These are phyloP conservation scores for Calyptomena viridis DNA, from an alignment of 2,113 vertebrate genomes.

Conservation along the genomic window DNA sequence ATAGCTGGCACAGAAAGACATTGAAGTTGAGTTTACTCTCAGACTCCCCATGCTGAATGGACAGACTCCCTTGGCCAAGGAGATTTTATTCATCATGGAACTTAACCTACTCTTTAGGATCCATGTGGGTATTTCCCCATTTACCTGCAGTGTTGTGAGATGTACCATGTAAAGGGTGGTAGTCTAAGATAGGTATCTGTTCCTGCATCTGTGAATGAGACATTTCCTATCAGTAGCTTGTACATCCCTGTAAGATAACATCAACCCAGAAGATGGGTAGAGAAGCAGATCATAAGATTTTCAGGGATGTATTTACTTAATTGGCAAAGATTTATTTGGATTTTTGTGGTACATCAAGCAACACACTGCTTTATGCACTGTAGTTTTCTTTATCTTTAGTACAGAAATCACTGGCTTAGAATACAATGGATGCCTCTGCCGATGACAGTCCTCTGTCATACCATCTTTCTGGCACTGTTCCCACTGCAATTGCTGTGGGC, in stretches of 20 bases:
- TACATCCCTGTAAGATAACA: accelerated
- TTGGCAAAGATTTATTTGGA: neutral
- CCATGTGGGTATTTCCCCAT: neutral
- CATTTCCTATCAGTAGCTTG: neutral
- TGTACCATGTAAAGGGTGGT: neutral
- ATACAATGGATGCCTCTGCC: neutral
- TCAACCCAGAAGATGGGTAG: neutral
- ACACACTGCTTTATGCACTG: neutral
- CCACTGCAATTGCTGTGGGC: neutral
- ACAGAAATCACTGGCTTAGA: neutral
- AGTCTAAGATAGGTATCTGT: neutral
- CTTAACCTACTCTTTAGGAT: neutral
- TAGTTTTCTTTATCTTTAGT: neutral
- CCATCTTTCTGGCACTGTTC: neutral
- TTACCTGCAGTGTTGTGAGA: neutral
- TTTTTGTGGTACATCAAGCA: neutral
- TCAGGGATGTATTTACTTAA: neutral
- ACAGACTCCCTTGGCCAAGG: neutral
- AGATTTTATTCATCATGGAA: neutral
- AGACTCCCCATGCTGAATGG: neutral
- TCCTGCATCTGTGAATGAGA: neutral
- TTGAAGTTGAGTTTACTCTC: neutral
- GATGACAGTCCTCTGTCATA: neutral
- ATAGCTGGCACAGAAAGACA: neutral
- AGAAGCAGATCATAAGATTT: neutral